Conservation (phyloP, 2,888 invertebrate genomes). For the Drosophila putrida region DNA sequence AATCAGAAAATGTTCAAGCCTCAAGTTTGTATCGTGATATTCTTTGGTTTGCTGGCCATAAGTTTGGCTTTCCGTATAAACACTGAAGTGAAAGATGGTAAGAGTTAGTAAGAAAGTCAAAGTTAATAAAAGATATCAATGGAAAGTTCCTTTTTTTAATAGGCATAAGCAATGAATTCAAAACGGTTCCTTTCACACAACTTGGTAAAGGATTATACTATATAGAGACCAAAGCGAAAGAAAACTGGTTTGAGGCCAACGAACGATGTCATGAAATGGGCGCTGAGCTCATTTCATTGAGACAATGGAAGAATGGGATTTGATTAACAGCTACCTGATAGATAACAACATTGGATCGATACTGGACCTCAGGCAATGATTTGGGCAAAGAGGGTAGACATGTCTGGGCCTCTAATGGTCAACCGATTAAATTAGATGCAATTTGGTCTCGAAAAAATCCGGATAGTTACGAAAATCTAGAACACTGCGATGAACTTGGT, state of each 20-base stretch:
- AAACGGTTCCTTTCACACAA: neutral
- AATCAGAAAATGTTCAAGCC: neutral
- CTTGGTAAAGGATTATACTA: neutral
- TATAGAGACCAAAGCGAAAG: neutral
- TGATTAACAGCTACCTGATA: neutral
- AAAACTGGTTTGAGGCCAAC: conserved; percentile 1
- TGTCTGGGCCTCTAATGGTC: neutral
- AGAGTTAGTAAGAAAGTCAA: neutral
- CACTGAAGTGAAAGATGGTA: neutral
- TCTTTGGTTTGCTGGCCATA: neutral
- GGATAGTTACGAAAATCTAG: too few species aligned
- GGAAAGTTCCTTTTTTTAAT: neutral
- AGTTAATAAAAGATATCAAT: neutral
- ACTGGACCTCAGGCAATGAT: conserved; percentile 4
- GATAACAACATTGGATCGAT: neutral
- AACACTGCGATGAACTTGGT: neutral
- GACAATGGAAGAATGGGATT: conserved; percentile 1
- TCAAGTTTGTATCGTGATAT: neutral
- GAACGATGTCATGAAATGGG: neutral
- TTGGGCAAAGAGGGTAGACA: neutral
- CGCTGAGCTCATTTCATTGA: neutral
- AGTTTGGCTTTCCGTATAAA: neutral
- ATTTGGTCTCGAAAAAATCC: neutral
- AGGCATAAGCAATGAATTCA: neutral
- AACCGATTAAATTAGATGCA: neutral